phyloP scores from a whole-genome alignment of 2,113 vertebrate genomes.

The Potamarius usumacintae region DNA sequence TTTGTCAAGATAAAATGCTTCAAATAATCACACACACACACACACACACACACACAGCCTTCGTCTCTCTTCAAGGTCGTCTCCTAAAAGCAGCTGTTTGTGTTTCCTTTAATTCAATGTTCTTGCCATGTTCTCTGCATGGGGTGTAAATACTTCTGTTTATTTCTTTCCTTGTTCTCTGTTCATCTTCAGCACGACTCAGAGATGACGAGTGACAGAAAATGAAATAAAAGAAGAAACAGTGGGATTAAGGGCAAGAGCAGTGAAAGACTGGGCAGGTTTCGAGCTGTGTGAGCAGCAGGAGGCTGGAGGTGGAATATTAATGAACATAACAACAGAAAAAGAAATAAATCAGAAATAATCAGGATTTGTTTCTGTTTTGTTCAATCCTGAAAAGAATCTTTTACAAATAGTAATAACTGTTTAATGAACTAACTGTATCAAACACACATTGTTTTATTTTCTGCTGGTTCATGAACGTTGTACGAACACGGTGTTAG shows the following conservation, averaged over 20 bases:
- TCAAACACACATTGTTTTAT: too few species aligned
- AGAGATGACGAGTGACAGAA: not conserved
- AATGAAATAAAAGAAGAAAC: not conserved
- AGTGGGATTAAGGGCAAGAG: not conserved
- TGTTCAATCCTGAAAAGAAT: not conserved
- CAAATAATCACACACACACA: not conserved
- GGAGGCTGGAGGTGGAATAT: not conserved
- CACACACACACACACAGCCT: slow-evolving; percentile 1
- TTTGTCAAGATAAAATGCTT: not conserved
- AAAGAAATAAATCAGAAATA: not conserved
- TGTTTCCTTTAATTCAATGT: slow-evolving; percentile 8
- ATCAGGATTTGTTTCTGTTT: not conserved
- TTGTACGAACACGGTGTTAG: too few species aligned
- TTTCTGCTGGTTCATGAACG: not conserved
- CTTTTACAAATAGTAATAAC: not conserved
- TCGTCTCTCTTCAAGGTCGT: slow-evolving; percentile 42
- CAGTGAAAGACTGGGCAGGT: not conserved
- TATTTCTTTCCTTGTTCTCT: not conserved
- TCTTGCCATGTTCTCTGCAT: not conserved
- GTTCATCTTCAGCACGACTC: not conserved
- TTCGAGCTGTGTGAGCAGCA: not conserved
- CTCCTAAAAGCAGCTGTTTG: slow-evolving; percentile 28
- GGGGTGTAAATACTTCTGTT: not conserved
- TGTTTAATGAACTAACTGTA: too few species aligned
- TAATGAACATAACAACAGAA: not conserved